A percentile compares a stretch with the other conserved stretches of the same genome.
phyloP scores from a whole-genome alignment of 2,797 vertebrate species.

The Psittacula echo region DNA sequence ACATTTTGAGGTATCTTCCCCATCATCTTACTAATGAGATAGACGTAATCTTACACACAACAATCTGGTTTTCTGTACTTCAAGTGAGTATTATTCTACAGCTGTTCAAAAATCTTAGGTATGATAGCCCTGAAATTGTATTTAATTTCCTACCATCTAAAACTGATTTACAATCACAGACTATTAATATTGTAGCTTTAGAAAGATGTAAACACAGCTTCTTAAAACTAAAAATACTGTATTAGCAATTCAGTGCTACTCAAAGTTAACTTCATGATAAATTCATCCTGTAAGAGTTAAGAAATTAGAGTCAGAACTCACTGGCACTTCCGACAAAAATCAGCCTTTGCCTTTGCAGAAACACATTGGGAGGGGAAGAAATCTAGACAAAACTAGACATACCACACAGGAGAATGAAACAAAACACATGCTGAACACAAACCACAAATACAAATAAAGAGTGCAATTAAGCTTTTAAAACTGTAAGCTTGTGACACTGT shows the following conservation, averaged over 20 bases:
- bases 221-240: neutral
- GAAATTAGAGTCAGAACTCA: neutral
- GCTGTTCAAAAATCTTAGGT: neutral
- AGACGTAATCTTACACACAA: neutral
- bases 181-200: neutral
- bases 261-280: neutral
- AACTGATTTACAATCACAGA: neutral
- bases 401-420: neutral
- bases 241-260: neutral
- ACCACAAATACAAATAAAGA: neutral
- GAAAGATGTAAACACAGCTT: neutral
- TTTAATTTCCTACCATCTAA: neutral
- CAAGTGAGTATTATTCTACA: neutral
- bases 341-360: neutral
- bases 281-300: neutral
- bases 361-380: neutral
- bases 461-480: neutral
- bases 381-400: neutral
- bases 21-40: neutral
- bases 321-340: neutral
- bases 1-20: neutral
- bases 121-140: fast-evolving
- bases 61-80: neutral
- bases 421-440: fast-evolving
- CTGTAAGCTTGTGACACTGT: neutral